Percentiles rank a stretch among this genome's conserved stretches.
phyloP scores from a whole-genome alignment of 1,140 invertebrate species.

The Pseudomyrmex sp. region DNA sequence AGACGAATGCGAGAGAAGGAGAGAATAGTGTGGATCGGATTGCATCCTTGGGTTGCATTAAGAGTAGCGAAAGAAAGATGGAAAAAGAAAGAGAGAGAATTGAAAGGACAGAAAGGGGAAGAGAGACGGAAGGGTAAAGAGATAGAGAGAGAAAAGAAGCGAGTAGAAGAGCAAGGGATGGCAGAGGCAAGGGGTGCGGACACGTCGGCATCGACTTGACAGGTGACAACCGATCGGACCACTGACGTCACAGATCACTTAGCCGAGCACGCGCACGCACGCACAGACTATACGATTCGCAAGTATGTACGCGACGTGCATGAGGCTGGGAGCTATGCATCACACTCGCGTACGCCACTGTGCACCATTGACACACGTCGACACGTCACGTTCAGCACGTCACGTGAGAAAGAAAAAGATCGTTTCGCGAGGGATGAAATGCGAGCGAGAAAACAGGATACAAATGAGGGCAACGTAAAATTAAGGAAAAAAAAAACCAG shows the following conservation, averaged over 20 bases:
- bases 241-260: constrained; percentile 79
- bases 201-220: constrained; percentile 80
- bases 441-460: neutral
- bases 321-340: constrained; percentile 52
- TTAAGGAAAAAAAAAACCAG: neutral
- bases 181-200: constrained; percentile 56
- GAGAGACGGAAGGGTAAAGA: neutral
- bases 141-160: neutral
- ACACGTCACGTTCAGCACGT: constrained; percentile 30
- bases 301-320: constrained; percentile 66
- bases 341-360: constrained; percentile 60
- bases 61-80: constrained; percentile 49
- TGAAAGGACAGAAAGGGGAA: neutral
- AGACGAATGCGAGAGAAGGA: constrained; percentile 1
- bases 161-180: neutral
- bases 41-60: constrained; percentile 65
- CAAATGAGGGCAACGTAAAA: neutral
- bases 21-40: constrained; percentile 64
- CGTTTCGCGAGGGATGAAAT: neutral
- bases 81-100: constrained; percentile 2
- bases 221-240: constrained; percentile 82
- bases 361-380: constrained; percentile 50
- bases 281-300: constrained; percentile 30
- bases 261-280: constrained; percentile 49
- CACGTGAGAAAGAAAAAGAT: constrained; percentile 50